phyloP scores from a whole-genome alignment of 2,113 vertebrate genomes.

The Oreochromis aureus region DNA sequence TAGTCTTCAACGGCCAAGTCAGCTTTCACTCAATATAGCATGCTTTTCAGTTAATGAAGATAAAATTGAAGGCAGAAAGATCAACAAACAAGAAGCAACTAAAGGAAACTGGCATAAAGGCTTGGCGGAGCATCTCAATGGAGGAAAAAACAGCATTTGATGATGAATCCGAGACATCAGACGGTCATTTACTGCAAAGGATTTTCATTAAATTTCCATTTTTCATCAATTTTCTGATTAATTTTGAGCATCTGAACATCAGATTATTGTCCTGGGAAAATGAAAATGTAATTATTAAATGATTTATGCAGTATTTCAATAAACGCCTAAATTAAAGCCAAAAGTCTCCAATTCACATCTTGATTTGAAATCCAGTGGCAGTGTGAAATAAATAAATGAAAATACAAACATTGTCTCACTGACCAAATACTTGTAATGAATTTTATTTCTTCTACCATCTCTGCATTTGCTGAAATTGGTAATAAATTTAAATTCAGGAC shows the following conservation, averaged over 20 bases:
- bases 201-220: not conserved
- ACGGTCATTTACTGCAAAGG: not conserved
- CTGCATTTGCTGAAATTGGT: not conserved
- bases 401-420: no score
- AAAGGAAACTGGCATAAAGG: not conserved
- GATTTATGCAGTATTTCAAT: not conserved
- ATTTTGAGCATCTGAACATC: not conserved
- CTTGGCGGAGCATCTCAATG: not conserved
- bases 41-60: not conserved
- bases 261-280: no score
- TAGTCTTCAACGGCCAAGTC: not conserved
- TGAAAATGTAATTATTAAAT: not conserved
- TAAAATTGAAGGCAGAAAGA: not conserved
- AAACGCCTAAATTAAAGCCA: not conserved
- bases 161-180: not conserved
- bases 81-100: not conserved
- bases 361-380: no score
- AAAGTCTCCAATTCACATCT: no score
- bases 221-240: not conserved
- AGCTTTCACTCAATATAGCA: not conserved
- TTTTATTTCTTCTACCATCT: no score
- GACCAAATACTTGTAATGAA: no score
- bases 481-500: not conserved
- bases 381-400: no score
- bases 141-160: not conserved